These are phyloP conservation scores for Microctenopoma stevenorrisi DNA, from an alignment of 2,797 vertebrate genomes.

Conservation along the genomic window DNA sequence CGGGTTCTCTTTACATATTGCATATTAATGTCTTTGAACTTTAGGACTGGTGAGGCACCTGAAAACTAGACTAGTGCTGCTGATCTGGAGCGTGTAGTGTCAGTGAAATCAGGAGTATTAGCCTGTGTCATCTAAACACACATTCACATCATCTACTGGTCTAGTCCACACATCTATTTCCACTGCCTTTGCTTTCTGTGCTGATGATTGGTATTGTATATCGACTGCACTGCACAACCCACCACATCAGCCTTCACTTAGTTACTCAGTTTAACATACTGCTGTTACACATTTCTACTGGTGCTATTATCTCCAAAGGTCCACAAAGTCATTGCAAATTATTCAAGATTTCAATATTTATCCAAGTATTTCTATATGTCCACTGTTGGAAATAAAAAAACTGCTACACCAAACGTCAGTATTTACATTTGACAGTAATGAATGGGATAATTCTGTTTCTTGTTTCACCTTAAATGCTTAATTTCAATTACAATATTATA, in stretches of 20 bases:
- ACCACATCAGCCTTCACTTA: not conserved
- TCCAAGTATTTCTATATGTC: too few species aligned
- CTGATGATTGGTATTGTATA: not conserved
- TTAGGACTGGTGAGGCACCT: not conserved
- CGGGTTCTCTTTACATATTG: not conserved
- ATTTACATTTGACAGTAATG: too few species aligned
- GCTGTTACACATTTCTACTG: not conserved
- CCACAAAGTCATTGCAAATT: not conserved
- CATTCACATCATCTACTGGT: too few species aligned
- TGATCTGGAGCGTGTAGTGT: too few species aligned
- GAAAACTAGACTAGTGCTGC: too few species aligned
- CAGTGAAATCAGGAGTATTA: not conserved
- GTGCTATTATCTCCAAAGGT: not conserved
- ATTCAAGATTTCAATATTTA: not conserved
- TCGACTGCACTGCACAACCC: not conserved
- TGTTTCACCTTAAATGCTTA: too few species aligned
- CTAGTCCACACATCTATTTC: not conserved
- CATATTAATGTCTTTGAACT: not conserved
- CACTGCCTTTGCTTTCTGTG: not conserved
- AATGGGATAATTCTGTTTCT: too few species aligned
- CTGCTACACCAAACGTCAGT: too few species aligned
- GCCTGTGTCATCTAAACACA: not conserved
- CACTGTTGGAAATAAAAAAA: too few species aligned
- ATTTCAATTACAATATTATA: too few species aligned
- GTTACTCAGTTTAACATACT: not conserved